Evolutionary conservation across 2,113 vertebrate genomes (phyloP).

Genomic region (Mixornis gularis): DNA sequence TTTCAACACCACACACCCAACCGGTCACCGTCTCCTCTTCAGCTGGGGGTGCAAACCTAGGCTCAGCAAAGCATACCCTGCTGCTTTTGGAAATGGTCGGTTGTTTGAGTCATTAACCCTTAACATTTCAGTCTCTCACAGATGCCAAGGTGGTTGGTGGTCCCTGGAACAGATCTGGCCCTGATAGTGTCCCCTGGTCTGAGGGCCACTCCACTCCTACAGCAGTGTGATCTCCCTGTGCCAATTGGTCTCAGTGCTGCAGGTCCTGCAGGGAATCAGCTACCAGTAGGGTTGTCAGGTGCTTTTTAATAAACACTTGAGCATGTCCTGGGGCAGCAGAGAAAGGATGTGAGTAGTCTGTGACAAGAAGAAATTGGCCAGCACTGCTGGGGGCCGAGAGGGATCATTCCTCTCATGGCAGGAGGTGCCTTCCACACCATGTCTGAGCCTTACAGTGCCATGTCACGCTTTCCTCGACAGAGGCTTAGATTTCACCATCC

Average conservation of each 20-base stretch:
- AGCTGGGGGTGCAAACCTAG: neutral
- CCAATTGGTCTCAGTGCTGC: neutral
- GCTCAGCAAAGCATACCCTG: neutral
- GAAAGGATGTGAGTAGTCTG: neutral
- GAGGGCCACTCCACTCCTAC: neutral
- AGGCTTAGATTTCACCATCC: neutral
- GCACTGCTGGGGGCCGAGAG: neutral
- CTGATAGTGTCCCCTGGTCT: neutral
- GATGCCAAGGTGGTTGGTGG: neutral
- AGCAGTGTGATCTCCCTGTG: neutral
- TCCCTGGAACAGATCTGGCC: neutral
- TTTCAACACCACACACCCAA: neutral
- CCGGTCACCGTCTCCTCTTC: neutral
- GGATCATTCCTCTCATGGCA: neutral
- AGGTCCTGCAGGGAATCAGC: neutral
- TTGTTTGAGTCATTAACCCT: neutral
- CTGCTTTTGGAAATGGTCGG: neutral
- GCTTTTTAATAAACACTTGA: neutral
- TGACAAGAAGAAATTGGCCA: neutral
- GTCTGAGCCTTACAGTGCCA: rapidly evolving
- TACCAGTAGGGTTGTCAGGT: neutral
- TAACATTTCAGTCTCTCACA: neutral
- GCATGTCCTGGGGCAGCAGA: neutral
- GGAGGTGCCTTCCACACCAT: neutral
- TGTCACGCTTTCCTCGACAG: rapidly evolving